Evolutionary conservation across 2,888 invertebrate genomes (phyloP), one percentile per base, ranked within the genome.

Genomic region (Itoplectis maculator): DNA sequence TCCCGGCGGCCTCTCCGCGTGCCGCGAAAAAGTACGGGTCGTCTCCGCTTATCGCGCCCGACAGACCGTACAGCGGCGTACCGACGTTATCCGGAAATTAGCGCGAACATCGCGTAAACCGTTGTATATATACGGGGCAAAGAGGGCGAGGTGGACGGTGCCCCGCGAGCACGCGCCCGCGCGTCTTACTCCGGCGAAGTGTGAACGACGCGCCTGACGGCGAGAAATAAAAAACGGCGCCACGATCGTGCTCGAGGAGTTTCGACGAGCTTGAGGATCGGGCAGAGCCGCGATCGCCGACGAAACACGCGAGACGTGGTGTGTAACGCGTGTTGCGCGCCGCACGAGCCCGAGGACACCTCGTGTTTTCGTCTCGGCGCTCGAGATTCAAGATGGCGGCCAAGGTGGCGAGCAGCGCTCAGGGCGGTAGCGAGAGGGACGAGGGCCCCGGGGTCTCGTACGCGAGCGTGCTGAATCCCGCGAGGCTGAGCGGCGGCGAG

Each of bases 401-500:
- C 92, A 94, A 94, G 93, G 93, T 94, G 92, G 91, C 90, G 78
- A 87, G 84, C 79, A 89, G 88, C 93, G 93, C 94, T 93, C 88
- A 87, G 86, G 87, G 88, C 68, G 77, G 88, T 85, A 86, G 61
- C 80, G 89, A 90, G 18, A 83, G 85, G 0, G 88, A 89, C 18
- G 90, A 88, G 83, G 87, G 86, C 82, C 88, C 90, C 56, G 90
- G 94, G 90, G 93, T 93, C 86, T 94, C 92, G 11, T 92, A 94
- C 90, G 94, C 92, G 42, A 92, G 94, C 84, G 91, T 92, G 88
- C 93, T 94, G 88, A 95, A 94, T 93, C 95, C 95, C 91, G 93
- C 94, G 89, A 93, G 94, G 90, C n/a, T n/a, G n/a, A n/a, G n/a
- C n/a, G 93, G 93, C 92, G 94, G 94, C 86, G 95, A 95, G 89